Conservation (phyloP, 2,797 vertebrate genomes). For the Sebastes kiyomatsui region DNA sequence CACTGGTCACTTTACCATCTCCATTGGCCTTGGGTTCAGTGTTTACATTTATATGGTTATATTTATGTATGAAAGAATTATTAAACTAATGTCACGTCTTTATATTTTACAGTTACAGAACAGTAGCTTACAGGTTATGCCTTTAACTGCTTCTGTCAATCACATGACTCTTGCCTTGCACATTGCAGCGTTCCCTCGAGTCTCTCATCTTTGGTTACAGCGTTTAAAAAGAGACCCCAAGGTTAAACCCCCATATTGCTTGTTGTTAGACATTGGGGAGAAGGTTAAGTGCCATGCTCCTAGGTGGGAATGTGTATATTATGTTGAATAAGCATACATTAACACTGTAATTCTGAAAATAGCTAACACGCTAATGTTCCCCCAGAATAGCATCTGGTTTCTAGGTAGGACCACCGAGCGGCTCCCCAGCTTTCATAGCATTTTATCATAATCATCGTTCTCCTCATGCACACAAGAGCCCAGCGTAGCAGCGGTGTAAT, state of each 20-base stretch:
- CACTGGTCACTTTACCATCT: background rate
- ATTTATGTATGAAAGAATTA: background rate
- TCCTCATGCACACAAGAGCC: slow-evolving; percentile 8
- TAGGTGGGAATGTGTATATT: background rate
- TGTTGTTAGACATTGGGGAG: background rate
- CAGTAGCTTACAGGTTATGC: background rate
- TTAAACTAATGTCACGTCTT: background rate
- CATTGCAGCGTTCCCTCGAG: background rate
- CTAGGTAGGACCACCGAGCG: background rate
- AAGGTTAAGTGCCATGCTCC: background rate
- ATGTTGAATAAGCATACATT: background rate
- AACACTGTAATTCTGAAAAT: background rate
- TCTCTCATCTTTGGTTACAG: background rate
- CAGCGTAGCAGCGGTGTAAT: slow-evolving; percentile 23
- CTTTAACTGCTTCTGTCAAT: background rate
- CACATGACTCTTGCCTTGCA: background rate
- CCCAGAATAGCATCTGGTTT: background rate
- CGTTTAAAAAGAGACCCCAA: background rate
- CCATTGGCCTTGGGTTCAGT: background rate
- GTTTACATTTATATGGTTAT: background rate
- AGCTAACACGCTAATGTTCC: background rate
- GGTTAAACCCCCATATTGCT: background rate
- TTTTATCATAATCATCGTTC: background rate
- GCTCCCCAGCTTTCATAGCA: background rate
- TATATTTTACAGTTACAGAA: background rate